Conservation (phyloP, 2,797 vertebrate species). For the Sphenodon punctatus region DNA sequence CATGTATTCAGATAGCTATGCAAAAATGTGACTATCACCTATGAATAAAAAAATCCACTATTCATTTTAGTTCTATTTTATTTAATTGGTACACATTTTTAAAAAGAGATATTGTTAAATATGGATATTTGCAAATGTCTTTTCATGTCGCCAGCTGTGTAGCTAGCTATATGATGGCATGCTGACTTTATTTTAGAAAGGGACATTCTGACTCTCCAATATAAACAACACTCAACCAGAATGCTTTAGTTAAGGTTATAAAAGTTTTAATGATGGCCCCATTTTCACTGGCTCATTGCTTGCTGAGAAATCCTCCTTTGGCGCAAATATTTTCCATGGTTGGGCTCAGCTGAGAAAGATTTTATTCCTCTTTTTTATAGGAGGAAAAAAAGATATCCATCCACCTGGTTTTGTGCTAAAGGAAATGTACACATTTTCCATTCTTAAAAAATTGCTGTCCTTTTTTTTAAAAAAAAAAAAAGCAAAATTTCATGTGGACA, state of each 20-base stretch:
- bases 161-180: constrained; percentile 9
- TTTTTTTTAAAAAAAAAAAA: too few relatives aligned
- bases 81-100: too few relatives aligned
- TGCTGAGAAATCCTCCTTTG: constrained; percentile 48
- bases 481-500: too few relatives aligned
- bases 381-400: too few relatives aligned
- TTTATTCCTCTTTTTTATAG: constrained; percentile 31
- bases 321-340: constrained; percentile 36
- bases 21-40: too few relatives aligned
- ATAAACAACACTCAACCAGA: constrained; percentile 52
- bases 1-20: too few relatives aligned
- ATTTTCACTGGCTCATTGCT: constrained; percentile 33
- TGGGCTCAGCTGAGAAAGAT: background rate
- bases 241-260: constrained; percentile 16
- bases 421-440: too few relatives aligned
- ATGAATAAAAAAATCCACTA: too few relatives aligned
- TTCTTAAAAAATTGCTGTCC: too few relatives aligned
- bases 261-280: too few relatives aligned
- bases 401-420: too few relatives aligned
- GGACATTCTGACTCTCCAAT: background rate
- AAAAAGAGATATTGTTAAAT: background rate
- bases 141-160: background rate
- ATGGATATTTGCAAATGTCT: constrained; percentile 5
- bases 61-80: too few relatives aligned
- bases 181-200: constrained; percentile 2